phyloP scores from a whole-genome alignment of 1,140 invertebrate genomes.

The Euborellia annulipes region DNA sequence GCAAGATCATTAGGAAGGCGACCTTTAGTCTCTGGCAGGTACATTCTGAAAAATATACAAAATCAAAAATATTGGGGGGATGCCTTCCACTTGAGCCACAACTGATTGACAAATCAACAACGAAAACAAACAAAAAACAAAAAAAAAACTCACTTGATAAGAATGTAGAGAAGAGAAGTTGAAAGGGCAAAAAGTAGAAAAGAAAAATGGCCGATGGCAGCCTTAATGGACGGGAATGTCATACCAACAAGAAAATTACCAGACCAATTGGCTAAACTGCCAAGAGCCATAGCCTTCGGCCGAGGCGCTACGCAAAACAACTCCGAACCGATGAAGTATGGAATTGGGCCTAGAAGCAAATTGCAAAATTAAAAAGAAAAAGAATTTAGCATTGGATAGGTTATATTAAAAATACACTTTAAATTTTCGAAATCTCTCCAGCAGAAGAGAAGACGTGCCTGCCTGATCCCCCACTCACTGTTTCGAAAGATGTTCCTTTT shows the following conservation, averaged over 20 bases:
- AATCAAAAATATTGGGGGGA: neutral
- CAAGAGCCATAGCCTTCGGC: slow-evolving; percentile 70
- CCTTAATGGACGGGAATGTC: slow-evolving; percentile 51
- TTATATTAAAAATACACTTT: too few species aligned
- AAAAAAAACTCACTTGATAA: slow-evolving; percentile 35
- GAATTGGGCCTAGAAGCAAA: slow-evolving; percentile 54
- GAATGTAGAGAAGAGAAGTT: slow-evolving; percentile 40
- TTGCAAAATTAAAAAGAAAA: too few species aligned
- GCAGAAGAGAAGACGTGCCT: too few species aligned
- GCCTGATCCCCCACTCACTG: too few species aligned
- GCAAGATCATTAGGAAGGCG: slow-evolving; percentile 42
- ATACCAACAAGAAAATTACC: slow-evolving; percentile 81
- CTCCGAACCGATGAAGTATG: slow-evolving; percentile 80
- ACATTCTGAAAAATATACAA: slow-evolving; percentile 30
- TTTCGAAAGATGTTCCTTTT: too few species aligned
- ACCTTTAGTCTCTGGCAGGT: slow-evolving; percentile 55
- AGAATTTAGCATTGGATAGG: too few species aligned
- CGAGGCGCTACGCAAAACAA: slow-evolving; percentile 74
- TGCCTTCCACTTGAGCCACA: neutral
- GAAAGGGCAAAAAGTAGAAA: slow-evolving; percentile 51
- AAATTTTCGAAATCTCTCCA: too few species aligned
- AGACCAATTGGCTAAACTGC: slow-evolving; percentile 76
- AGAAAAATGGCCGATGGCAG: slow-evolving; percentile 43
- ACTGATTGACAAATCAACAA: too few species aligned
- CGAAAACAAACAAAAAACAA: neutral